Conservation (phyloP, 2,888 invertebrate genomes). For the Acronicta aceris region DNA sequence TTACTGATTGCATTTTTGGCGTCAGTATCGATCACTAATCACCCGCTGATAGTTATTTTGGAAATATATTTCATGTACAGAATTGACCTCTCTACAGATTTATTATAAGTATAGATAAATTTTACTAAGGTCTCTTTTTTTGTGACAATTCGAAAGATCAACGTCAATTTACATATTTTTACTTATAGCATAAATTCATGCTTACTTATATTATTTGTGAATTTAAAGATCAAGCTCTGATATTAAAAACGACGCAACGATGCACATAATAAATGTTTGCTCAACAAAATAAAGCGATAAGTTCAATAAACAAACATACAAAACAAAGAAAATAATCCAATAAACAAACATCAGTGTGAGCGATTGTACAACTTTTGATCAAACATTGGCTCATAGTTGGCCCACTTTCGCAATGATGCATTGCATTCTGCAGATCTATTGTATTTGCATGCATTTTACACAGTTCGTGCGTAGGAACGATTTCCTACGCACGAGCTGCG, state of each 20-base stretch:
- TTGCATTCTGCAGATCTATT: slow-evolving; percentile 45
- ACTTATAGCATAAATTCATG: too few relatives aligned
- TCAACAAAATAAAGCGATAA: slow-evolving; percentile 5
- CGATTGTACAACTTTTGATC: slow-evolving; percentile 49
- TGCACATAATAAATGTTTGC: slow-evolving; percentile 25
- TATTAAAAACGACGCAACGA: slow-evolving; percentile 30
- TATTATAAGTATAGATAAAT: too few relatives aligned
- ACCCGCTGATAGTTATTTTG: too few relatives aligned
- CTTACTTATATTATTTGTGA: too few relatives aligned
- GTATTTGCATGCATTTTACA: slow-evolving; percentile 41
- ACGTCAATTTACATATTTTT: too few relatives aligned
- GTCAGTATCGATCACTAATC: too few relatives aligned
- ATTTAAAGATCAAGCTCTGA: neutral
- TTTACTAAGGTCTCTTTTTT: too few relatives aligned
- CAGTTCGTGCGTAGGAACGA: slow-evolving; percentile 30
- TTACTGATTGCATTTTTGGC: too few relatives aligned
- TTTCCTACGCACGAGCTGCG: slow-evolving; percentile 31
- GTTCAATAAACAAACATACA: slow-evolving; percentile 15
- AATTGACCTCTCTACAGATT: too few relatives aligned
- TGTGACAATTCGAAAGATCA: too few relatives aligned
- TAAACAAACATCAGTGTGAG: slow-evolving; percentile 31
- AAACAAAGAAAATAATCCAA: slow-evolving; percentile 13
- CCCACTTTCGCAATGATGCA: slow-evolving; percentile 51
- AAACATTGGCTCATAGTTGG: slow-evolving; percentile 38
- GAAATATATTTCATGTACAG: too few relatives aligned